phyloP scores from a whole-genome alignment of 2,888 invertebrate genomes.

The Fabriciana adippe region DNA sequence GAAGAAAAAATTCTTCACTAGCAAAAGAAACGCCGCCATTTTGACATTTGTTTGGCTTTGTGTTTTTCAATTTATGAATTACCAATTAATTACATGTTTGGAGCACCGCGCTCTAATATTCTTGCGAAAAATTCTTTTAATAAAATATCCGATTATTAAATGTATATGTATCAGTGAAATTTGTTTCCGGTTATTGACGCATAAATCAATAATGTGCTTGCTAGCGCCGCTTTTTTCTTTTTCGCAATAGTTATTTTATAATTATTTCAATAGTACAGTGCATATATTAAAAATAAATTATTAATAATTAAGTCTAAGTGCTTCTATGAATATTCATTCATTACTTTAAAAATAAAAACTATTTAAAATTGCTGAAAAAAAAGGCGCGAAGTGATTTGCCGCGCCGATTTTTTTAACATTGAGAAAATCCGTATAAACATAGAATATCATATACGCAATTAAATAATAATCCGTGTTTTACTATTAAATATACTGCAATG shows the following conservation, averaged over 20 bases:
- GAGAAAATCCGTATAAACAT: constrained; percentile 43
- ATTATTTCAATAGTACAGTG: constrained; percentile 46
- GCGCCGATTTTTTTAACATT: constrained; percentile 51
- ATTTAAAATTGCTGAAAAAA: constrained; percentile 58
- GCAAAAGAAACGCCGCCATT: constrained; percentile 76
- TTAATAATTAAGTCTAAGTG: constrained; percentile 10
- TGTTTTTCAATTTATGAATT: constrained; percentile 62
- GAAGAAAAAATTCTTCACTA: constrained; percentile 49
- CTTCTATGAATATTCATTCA: constrained; percentile 35
- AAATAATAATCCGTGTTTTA: constrained; percentile 4
- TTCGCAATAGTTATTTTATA: constrained; percentile 57
- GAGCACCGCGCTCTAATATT: constrained; percentile 50
- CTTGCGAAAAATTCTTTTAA: constrained; percentile 48
- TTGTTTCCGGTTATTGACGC: constrained; percentile 54
- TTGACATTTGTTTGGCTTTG: constrained; percentile 83
- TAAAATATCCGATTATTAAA: constrained; percentile 47
- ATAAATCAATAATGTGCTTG: constrained; percentile 72
- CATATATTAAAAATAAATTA: constrained; percentile 18
- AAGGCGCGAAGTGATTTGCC: constrained; percentile 71
- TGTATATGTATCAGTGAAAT: constrained; percentile 51
- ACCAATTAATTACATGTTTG: constrained; percentile 62
- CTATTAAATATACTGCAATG: constrained; percentile 40
- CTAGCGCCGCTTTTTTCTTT: constrained; percentile 76
- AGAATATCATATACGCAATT: constrained; percentile 5
- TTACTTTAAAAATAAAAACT: constrained; percentile 40